Evolutionary conservation across 2,888 invertebrate species (phyloP).

Genomic region (Eupithecia insigniata): DNA sequence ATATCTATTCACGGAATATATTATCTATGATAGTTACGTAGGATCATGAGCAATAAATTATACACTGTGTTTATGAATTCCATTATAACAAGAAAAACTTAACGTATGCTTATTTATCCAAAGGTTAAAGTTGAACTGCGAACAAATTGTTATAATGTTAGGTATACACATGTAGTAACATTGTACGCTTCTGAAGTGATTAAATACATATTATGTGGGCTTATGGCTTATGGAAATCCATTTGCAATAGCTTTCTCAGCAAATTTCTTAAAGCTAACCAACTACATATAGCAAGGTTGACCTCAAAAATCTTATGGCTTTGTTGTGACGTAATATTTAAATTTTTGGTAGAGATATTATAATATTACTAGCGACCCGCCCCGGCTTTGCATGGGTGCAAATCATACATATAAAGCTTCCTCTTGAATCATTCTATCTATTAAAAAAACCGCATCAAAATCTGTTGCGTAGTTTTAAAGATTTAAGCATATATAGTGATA

Average conservation of each 20-base stretch:
- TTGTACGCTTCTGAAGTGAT: background rate
- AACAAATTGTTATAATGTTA: conserved; percentile 7
- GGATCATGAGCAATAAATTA: background rate
- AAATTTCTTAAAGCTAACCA: background rate
- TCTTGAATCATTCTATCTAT: no score
- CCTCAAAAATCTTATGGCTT: background rate
- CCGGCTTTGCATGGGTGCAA: no score
- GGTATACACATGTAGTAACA: background rate
- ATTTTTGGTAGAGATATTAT: background rate
- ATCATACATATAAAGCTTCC: no score
- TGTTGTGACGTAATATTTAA: background rate
- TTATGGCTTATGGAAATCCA: background rate
- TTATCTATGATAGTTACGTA: background rate
- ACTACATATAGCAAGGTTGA: background rate
- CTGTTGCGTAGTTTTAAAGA: no score
- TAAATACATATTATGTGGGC: background rate
- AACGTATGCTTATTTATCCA: conserved; percentile 3
- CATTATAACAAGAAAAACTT: conserved; percentile 4
- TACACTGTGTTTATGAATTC: conserved; percentile 3
- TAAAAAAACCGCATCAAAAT: no score
- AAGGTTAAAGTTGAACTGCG: conserved; percentile 11
- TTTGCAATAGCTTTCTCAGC: background rate
- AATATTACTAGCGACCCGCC: no score
- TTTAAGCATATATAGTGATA: no score
- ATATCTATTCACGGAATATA: background rate